Evolutionary conservation across 2,888 invertebrate species (phyloP).

Genomic region (Dyspetes luteomarginatus): DNA sequence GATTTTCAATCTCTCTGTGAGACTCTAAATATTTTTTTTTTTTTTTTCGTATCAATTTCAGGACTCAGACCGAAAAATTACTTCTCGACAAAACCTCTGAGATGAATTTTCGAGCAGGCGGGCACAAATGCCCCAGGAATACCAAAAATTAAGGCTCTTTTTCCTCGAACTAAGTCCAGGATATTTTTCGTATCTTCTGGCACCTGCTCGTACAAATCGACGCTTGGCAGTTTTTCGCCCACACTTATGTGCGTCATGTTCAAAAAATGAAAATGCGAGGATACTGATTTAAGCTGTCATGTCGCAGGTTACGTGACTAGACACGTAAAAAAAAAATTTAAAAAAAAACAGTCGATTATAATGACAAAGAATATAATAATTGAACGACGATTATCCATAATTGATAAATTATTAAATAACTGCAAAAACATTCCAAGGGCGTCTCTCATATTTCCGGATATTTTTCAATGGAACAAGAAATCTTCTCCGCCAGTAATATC

Average conservation of each 20-base stretch:
- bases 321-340: slow-evolving; percentile 13
- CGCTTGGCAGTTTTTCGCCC: slow-evolving; percentile 83
- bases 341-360: slow-evolving; percentile 32
- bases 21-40: neutral
- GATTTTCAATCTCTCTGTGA: neutral
- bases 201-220: slow-evolving; percentile 83
- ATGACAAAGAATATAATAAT: slow-evolving; percentile 27
- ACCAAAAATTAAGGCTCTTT: slow-evolving; percentile 84
- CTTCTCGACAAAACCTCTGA: slow-evolving; percentile 83
- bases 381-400: slow-evolving; percentile 24
- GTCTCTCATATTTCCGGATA: slow-evolving; percentile 1
- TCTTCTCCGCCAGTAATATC: no score
- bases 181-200: slow-evolving; percentile 83
- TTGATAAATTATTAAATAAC: slow-evolving; percentile 34
- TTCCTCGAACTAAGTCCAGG: slow-evolving; percentile 80
- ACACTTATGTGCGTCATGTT: slow-evolving; percentile 76
- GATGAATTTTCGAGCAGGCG: slow-evolving; percentile 84
- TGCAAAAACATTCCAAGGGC: slow-evolving; percentile 31
- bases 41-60: neutral
- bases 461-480: slow-evolving; percentile 1
- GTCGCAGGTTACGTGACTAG: slow-evolving; percentile 17
- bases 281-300: slow-evolving; percentile 30
- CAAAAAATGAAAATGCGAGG: neutral
- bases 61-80: slow-evolving; percentile 50
- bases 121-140: slow-evolving; percentile 85